Conservation (phyloP, 2,113 vertebrate species). For the Mionectes macconnelli region DNA sequence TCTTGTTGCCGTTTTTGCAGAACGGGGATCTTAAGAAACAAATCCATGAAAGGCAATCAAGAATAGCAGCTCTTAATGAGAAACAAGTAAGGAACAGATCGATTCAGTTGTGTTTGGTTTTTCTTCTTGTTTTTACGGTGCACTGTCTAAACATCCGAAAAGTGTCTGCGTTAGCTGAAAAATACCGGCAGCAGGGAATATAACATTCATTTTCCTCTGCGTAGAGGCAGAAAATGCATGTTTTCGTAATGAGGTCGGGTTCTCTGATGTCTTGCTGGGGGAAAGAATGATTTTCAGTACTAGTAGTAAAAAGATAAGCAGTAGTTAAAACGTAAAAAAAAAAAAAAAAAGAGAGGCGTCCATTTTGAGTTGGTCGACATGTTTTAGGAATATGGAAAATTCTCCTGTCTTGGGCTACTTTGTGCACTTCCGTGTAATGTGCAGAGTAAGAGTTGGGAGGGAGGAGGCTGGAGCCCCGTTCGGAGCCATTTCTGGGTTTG, state of each 20-base stretch:
- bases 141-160: slow-evolving; percentile 70
- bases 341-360: slow-evolving; percentile 78
- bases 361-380: slow-evolving; percentile 96
- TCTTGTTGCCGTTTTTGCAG: slow-evolving; percentile 76
- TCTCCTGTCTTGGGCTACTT: slow-evolving; percentile 56
- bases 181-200: slow-evolving; percentile 5
- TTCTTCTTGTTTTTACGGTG: slow-evolving; percentile 41
- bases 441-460: slow-evolving; percentile 37
- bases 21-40: slow-evolving; percentile 87
- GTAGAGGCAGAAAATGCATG: slow-evolving; percentile 57
- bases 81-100: slow-evolving; percentile 83
- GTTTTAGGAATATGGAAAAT: slow-evolving; percentile 85
- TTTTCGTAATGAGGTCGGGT: slow-evolving; percentile 29
- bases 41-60: slow-evolving; percentile 82
- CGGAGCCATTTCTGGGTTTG: slow-evolving; percentile 39
- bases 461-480: background rate
- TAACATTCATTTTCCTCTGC: slow-evolving; percentile 59
- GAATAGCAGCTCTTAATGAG: slow-evolving; percentile 84
- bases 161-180: slow-evolving; percentile 65
- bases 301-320: slow-evolving; percentile 37
- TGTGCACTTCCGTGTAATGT: slow-evolving; percentile 48
- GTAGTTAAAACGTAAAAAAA: slow-evolving; percentile 56
- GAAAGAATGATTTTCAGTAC: slow-evolving; percentile 15
- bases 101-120: slow-evolving; percentile 40
- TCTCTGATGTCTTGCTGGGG: slow-evolving; percentile 32